Percentiles rank a stretch among this genome's conserved stretches.
Conservation (phyloP, 2,797 vertebrate genomes). For the Ceryle rudis region DNA sequence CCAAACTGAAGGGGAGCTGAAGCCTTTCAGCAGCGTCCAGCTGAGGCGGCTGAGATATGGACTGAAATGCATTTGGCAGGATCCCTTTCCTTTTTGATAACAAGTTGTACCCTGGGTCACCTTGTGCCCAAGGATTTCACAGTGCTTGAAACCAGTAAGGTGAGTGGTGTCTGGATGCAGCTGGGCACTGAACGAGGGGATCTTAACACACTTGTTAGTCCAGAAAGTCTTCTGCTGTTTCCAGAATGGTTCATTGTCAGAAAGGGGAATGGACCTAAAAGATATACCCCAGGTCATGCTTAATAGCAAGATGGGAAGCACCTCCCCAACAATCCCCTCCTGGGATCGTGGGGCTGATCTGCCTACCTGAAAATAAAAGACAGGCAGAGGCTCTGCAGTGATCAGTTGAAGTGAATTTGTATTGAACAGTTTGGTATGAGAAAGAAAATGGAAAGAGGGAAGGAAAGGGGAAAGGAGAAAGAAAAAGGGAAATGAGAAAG, state of each 20-base stretch:
- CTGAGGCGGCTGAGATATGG: neutral
- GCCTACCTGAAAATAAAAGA: neutral
- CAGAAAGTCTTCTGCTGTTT: neutral
- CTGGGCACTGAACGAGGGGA: neutral
- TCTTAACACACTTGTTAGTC: neutral
- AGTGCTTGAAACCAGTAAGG: neutral
- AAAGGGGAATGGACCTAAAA: neutral
- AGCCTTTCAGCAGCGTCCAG: neutral
- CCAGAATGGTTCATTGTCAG: neutral
- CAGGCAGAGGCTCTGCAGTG: neutral
- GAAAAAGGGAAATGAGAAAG: neutral
- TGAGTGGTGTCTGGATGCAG: neutral
- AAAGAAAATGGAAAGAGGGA: neutral
- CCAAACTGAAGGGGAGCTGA: neutral
- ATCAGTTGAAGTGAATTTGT: neutral
- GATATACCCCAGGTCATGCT: neutral
- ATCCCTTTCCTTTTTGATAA: neutral
- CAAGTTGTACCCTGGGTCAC: neutral
- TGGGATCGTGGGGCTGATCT: neutral
- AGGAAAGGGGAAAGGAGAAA: neutral
- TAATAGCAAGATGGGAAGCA: neutral
- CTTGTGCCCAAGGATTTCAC: neutral
- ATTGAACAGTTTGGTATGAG: neutral
- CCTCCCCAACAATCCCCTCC: neutral
- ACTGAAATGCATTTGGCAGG: neutral